A percentile compares a stretch with the other conserved stretches of the same genome.
phyloP scores from a whole-genome alignment of 2,113 vertebrate genomes.

The Phaetusa simplex region DNA sequence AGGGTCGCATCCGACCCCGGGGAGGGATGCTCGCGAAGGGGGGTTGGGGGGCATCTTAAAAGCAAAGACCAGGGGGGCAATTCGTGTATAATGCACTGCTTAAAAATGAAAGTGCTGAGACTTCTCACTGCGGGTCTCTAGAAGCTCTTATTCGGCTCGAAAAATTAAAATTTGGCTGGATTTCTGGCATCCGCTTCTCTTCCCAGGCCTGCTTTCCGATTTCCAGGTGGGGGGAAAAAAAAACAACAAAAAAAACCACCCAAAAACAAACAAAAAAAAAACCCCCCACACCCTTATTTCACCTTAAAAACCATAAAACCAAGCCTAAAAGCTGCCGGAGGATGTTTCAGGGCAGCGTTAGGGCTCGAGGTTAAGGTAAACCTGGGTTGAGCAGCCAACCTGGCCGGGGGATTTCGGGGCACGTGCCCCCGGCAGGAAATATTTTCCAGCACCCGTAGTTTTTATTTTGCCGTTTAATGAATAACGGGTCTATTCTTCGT shows the following conservation, averaged over 20 bases:
- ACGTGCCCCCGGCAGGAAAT: slow-evolving; percentile 36
- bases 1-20: fast-evolving
- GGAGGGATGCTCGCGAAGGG: neutral
- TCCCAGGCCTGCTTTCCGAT: fast-evolving
- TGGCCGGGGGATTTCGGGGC: neutral
- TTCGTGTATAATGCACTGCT: neutral
- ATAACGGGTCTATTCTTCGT: neutral
- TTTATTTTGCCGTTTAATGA: neutral
- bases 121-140: neutral
- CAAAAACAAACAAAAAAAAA: too few relatives aligned
- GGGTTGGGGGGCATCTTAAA: neutral
- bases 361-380: neutral
- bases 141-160: neutral
- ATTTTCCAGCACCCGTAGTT: neutral
- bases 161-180: neutral
- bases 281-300: neutral
- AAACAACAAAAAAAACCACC: neutral
- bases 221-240: neutral
- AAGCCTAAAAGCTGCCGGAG: neutral
- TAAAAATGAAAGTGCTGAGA: fast-evolving
- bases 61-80: neutral
- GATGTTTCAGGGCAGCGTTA: neutral
- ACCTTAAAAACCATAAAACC: neutral
- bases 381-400: neutral
- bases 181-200: neutral